Conservation (phyloP, 2,888 invertebrate species). For the Sinhomidia bicolor region DNA sequence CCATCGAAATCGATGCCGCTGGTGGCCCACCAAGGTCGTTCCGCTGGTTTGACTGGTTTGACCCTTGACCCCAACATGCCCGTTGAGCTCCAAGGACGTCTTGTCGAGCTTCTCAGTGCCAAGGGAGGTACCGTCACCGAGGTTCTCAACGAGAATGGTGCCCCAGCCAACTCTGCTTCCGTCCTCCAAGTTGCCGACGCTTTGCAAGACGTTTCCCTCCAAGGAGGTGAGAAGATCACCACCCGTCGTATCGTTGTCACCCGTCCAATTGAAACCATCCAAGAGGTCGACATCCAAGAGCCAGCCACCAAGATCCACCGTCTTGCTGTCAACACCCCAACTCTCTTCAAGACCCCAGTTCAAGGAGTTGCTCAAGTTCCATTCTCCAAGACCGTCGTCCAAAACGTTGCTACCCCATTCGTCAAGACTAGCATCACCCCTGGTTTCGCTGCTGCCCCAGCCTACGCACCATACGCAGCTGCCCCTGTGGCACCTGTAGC, state of each 20-base stretch:
- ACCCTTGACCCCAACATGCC: conserved; percentile 77
- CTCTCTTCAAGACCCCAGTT: conserved; percentile 83
- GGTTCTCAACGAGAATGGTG: conserved; percentile 82
- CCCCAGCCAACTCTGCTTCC: conserved; percentile 81
- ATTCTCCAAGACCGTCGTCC: conserved; percentile 72
- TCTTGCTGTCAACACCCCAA: conserved; percentile 84
- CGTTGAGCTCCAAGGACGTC: conserved; percentile 82
- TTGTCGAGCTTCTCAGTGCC: conserved; percentile 84
- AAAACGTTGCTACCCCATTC: conserved; percentile 79
- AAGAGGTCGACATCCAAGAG: conserved; percentile 84
- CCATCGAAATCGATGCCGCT: conserved; percentile 44
- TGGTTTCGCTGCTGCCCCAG: conserved; percentile 53
- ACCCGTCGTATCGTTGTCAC: conserved; percentile 85
- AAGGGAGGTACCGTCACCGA: conserved; percentile 82
- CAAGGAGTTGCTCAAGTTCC: conserved; percentile 82
- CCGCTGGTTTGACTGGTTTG: conserved; percentile 74
- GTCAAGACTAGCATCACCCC: conserved; percentile 73
- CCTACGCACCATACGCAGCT: conserved; percentile 57
- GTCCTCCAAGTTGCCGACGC: conserved; percentile 84
- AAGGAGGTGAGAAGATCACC: conserved; percentile 84
- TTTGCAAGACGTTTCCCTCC: conserved; percentile 83
- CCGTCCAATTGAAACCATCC: conserved; percentile 85
- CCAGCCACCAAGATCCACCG: conserved; percentile 85
- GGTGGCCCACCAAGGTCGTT: conserved; percentile 80
- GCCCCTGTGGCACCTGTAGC: conserved; percentile 53